phyloP scores from a whole-genome alignment of 2,888 invertebrate genomes.

The Drosophila pseudotakahashii region DNA sequence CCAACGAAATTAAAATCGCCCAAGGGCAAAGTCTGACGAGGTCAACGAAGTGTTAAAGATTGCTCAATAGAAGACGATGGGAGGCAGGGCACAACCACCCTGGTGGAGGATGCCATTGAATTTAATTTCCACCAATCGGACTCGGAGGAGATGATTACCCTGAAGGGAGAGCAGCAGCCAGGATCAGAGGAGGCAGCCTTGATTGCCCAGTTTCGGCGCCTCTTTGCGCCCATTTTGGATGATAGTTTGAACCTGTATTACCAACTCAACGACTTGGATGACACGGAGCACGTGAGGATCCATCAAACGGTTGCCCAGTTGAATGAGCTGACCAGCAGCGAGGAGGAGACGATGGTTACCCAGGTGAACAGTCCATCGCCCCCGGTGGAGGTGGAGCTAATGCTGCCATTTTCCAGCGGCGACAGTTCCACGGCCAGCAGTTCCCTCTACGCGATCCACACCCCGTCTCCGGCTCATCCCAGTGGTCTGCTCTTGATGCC shows the following conservation, averaged over 20 bases:
- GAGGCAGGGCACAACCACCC: conserved; percentile 60
- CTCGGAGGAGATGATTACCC: conserved; percentile 28
- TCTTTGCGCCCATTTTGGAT: conserved; percentile 71
- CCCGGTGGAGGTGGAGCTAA: conserved; percentile 25
- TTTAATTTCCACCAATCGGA: conserved; percentile 63
- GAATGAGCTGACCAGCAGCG: conserved; percentile 66
- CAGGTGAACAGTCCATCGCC: conserved; percentile 49
- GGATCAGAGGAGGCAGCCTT: conserved; percentile 48
- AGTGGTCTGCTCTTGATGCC: conserved; percentile 40
- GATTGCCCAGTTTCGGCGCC: conserved; percentile 71
- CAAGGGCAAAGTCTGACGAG: conserved; percentile 84
- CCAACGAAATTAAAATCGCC: conserved; percentile 82
- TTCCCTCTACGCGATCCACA: conserved; percentile 77
- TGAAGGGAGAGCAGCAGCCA: conserved; percentile 9
- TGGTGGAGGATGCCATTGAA: conserved; percentile 59
- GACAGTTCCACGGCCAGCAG: conserved; percentile 71
- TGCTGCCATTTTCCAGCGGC: conserved; percentile 31
- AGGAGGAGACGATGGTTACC: conserved; percentile 60
- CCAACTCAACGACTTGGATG: conserved; percentile 62
- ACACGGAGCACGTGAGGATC: conserved; percentile 69
- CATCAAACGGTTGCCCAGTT: conserved; percentile 77
- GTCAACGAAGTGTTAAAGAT: conserved; percentile 84
- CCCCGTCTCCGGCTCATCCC: conserved; percentile 65
- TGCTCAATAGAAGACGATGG: conserved; percentile 82
- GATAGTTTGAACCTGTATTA: conserved; percentile 68